These are phyloP conservation scores for Cebidichthys violaceus DNA, from an alignment of 2,113 vertebrate species.

Conservation along the genomic window DNA sequence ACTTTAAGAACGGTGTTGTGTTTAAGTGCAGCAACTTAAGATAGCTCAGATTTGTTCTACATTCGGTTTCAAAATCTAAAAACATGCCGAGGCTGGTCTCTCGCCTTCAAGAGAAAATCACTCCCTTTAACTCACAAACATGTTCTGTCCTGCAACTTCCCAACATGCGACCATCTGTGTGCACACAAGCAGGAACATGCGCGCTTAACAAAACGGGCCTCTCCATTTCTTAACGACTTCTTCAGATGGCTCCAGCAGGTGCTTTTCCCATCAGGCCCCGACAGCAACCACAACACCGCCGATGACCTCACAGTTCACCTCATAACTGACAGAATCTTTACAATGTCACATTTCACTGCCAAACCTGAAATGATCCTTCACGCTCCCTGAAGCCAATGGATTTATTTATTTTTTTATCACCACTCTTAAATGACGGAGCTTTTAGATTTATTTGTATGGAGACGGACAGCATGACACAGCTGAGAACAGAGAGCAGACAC, in stretches of 20 bases:
- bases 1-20: background rate
- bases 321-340: constrained; percentile 55
- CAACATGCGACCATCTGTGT: constrained; percentile 14
- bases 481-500: background rate
- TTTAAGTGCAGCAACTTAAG: constrained; percentile 19
- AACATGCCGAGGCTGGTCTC: constrained; percentile 57
- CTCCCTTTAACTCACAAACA: constrained; percentile 43
- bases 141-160: constrained; percentile 61
- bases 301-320: constrained; percentile 36
- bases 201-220: constrained; percentile 11
- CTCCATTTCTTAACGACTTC: constrained; percentile 62
- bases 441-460: background rate
- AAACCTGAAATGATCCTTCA: constrained; percentile 18
- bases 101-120: constrained; percentile 51
- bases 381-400: constrained; percentile 5
- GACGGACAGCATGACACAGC: constrained; percentile 5
- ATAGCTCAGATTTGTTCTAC: background rate
- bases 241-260: constrained; percentile 67
- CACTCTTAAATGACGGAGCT: background rate
- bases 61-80: constrained; percentile 20
- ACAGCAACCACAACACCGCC: constrained; percentile 16
- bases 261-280: constrained; percentile 69
- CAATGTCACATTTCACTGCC: constrained; percentile 43
- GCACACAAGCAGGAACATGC: constrained; percentile 56
- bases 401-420: background rate